These are phyloP conservation scores for Furnarius figulus DNA, from an alignment of 2,113 vertebrate species.

Conservation along the genomic window DNA sequence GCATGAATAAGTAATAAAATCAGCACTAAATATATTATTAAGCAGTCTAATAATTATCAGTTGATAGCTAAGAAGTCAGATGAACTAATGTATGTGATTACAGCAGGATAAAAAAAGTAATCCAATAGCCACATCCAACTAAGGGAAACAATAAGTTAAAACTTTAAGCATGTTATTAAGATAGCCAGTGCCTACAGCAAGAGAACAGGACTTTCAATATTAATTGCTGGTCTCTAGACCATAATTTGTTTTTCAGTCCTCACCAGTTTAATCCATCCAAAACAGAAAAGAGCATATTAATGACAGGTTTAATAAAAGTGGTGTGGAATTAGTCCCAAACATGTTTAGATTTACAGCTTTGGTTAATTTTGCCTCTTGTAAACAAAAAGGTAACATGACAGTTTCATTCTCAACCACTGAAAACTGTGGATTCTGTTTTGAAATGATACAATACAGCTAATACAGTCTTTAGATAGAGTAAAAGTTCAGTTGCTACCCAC, in stretches of 20 bases:
- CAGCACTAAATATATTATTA: conserved; percentile 55
- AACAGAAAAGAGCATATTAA: not conserved
- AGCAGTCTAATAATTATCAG: conserved; percentile 54
- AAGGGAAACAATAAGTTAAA: conserved; percentile 53
- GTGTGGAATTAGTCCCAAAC: not conserved
- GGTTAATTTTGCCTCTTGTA: conserved; percentile 7
- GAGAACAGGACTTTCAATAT: not conserved
- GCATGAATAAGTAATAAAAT: conserved; percentile 46
- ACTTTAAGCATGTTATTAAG: conserved; percentile 64
- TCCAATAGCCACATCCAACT: conserved; percentile 41
- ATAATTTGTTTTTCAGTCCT: not conserved
- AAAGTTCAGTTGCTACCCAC: not conserved
- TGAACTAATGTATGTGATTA: conserved; percentile 43
- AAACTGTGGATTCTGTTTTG: not conserved
- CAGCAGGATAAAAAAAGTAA: not conserved
- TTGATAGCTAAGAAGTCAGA: conserved; percentile 44
- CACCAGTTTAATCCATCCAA: not conserved
- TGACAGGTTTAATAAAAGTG: conserved; percentile 4
- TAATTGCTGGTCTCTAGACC: conserved; percentile 33
- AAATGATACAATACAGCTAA: not conserved
- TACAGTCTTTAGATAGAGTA: not conserved
- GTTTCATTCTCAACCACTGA: not conserved
- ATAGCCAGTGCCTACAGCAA: conserved; percentile 30
- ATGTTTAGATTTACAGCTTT: conserved; percentile 43
- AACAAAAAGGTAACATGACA: not conserved